Percentiles rank a stretch among this genome's conserved stretches.
phyloP scores from a whole-genome alignment of 1,140 invertebrate genomes.

The Bombus pascuorum region DNA sequence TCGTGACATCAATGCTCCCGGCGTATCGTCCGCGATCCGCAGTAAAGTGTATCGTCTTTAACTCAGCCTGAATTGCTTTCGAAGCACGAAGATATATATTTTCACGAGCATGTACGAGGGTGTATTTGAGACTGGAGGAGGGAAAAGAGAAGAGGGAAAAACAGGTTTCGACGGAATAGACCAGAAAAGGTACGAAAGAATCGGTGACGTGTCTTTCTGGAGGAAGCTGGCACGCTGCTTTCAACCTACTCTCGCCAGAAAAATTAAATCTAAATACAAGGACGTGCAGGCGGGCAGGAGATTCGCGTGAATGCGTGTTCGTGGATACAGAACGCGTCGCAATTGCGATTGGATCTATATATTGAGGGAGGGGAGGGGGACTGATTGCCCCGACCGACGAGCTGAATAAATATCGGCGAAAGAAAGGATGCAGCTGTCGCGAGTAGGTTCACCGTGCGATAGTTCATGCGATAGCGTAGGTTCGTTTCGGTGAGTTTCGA shows the following conservation, averaged over 20 bases:
- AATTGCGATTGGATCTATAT: constrained; percentile 13
- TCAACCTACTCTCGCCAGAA: neutral
- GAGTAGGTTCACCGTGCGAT: neutral
- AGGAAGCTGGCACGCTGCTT: neutral
- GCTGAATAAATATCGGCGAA: constrained; percentile 11
- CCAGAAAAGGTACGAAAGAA: too few species aligned
- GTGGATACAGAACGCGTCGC: neutral
- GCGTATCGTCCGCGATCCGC: constrained; percentile 1
- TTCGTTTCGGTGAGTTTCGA: neutral
- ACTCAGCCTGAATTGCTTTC: too few species aligned
- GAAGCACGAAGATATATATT: neutral
- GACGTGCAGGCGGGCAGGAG: neutral
- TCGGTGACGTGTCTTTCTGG: neutral
- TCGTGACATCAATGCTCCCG: neutral
- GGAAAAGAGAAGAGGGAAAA: neutral
- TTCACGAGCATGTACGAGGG: too few species aligned
- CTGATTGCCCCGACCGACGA: constrained; percentile 9
- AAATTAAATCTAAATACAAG: constrained; percentile 45
- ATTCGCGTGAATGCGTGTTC: neutral
- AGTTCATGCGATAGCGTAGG: too few species aligned
- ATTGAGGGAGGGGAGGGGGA: neutral
- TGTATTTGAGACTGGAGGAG: neutral
- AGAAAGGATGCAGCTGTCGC: constrained; percentile 1
- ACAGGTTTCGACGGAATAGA: neutral
- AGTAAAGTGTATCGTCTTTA: neutral